Evolutionary conservation across 1,140 invertebrate species (phyloP), one percentile per base, ranked within the genome.

Genomic region (Drosophila gunungcola): DNA sequence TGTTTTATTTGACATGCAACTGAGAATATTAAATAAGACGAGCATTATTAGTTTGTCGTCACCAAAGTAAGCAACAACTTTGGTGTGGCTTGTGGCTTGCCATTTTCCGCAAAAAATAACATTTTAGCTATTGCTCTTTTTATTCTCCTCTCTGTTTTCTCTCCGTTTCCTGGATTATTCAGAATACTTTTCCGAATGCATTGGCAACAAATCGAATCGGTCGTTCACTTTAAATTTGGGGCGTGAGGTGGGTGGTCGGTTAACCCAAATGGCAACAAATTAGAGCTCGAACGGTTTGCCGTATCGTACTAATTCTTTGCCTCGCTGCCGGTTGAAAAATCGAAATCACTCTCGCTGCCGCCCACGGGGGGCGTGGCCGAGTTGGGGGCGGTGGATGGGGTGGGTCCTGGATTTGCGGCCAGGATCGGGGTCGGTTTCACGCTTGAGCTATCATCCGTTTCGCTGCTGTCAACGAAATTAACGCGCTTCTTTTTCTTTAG

Each of bases 391-490:
- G 12, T 13, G 48, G 57, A 16, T 16, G 52, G 12, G 3, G 57
- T 21, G 27, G 63, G 58, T 39, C 27, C 76, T 25, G 70, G 80
- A 65, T 63, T 65, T 54, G 73, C 55, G 49, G 65, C 63, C 45
- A 63, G 84, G 63, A 62, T 69, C 67, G 84, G 75, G 63, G 64
- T 69, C 67, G 84, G 75, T 80, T 91, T 90, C 63, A 63, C 88
- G 74, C 83, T 81, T 80, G 89, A 92, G 78, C 91, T 92, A 49
- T 92, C 91, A 89, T 92, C 91, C 73, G 91, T 92, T 89, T 92
- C 91, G 70, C 91, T 92, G 83, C 91, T 92, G 76, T 92, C 91
- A 80, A 92, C 91, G 76, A 92, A 92, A 85, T 90, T 92, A 72
- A 92, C 91, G 86, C 89, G 89, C 76, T 92, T 92, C 83, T 92